Base-by-base conservation (phyloP, 2,797 vertebrate genomes). In the Syngnathus acus region DNA sequence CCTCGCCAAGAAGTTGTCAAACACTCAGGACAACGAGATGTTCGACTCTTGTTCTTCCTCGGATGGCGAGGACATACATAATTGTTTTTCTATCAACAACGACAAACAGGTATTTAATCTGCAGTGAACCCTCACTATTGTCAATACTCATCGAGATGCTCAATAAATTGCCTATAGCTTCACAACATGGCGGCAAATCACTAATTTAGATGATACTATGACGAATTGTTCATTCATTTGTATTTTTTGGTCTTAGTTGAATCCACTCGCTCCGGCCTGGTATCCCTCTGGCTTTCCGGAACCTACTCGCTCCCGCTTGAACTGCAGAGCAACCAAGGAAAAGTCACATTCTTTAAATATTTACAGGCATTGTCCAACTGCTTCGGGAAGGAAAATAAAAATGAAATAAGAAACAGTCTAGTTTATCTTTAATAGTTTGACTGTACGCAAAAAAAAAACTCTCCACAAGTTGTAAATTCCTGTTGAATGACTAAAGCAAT, bases 311-410 rank as follows among this genome's bases (percentile, higher is more conserved):
- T 19, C 37, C 57, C 17, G 57, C 37, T 39, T 40, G 57, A 38
- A 39, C 17, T 40, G 9, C 11, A 3, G 19, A 39, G 37, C 37
- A n/a, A 39, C 37, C 17, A 40, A 10, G 57, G 37, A 59, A 39
- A 59, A n/a, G 38, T 39, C 16, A 8, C 37, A 16, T 39, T 17
- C 8, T 10, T 59, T 39, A 5, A 58, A 39, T 23, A 58, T 58
- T 39, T 39, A 19, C 16, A 59, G 11, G 37, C 57, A 54, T 54
- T 54, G 21, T 54, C 53, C 10, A 19, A 39, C 6, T 6, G 57
- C 57, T n/a, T 17, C 38, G 10, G 58, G 4, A 11, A 60, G 58
- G 9, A 39, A 38, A 60, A 60, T 60, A 60, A 60, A 60, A 60
- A 60, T 60, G 58, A 60, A 38, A 60, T 60, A 39, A 38, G 7